Percentiles rank a stretch among this genome's conserved stretches.
These are phyloP conservation scores for Notamacropus eugenii DNA, from an alignment of 2,797 vertebrate genomes.

Conservation along the genomic window DNA sequence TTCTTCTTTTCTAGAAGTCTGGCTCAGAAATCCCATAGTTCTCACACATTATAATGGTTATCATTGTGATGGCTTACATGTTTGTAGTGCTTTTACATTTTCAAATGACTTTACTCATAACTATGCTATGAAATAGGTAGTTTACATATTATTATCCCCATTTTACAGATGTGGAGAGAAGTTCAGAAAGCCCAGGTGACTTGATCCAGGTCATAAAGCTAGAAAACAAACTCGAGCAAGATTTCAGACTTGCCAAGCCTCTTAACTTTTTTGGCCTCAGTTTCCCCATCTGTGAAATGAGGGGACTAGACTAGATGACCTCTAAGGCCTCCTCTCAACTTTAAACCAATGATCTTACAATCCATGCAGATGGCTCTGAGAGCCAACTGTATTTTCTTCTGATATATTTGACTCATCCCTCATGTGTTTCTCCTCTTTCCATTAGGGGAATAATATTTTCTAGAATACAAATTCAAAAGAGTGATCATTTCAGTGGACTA, in stretches of 20 bases:
- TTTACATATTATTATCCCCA: neutral
- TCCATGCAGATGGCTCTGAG: neutral
- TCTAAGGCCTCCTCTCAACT: neutral
- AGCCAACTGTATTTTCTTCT: neutral
- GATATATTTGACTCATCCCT: neutral
- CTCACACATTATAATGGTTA: neutral
- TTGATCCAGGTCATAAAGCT: neutral
- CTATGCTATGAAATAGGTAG: neutral
- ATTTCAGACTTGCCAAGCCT: neutral
- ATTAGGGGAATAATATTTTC: neutral
- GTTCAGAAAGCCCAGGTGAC: neutral
- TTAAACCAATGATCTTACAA: neutral
- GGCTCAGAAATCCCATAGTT: neutral
- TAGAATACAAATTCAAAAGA: neutral
- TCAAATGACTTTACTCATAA: neutral
- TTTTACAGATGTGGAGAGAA: neutral
- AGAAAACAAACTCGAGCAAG: neutral
- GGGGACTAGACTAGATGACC: neutral
- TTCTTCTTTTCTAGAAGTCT: neutral
- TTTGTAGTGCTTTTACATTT: neutral
- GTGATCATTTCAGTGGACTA: neutral
- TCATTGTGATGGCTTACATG: neutral
- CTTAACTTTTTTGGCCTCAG: neutral
- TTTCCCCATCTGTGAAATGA: neutral
- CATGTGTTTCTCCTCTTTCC: neutral